Base-by-base conservation (phyloP, 2,113 vertebrate species). In the Coptodon rendalli region DNA sequence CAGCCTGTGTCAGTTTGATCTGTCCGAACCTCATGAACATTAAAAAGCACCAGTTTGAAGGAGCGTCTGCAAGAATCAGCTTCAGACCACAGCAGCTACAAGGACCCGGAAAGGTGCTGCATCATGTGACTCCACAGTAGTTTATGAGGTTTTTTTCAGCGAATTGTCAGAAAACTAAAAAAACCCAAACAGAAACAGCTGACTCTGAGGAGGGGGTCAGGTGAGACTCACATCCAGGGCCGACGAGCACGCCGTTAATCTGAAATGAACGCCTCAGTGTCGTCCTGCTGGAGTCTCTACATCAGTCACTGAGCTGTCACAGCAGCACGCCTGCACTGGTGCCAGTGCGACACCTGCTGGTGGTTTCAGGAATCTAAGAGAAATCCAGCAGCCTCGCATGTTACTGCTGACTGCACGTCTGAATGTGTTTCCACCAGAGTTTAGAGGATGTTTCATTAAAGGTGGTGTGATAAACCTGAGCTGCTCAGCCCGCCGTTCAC, bases 221-320 rank as follows among this genome's bases (percentile, higher is more conserved):
- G 31, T 36, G 31, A n/a, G 17, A 36, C 31, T 12, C 6, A 2
- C 10, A 6, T 66, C 31, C 61, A 36, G 61, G 31, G 17, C 31
- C 17, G 4, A 36, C 31, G 10, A 38, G 16, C 31, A 66, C 1
- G 10, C 12, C 0, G 6, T n/a, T 7, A n/a, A 66, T n/a, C 31
- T 66, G 61, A 66, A 66, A 66, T 10, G 0, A 66, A 12, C 3
- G 31, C 31, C 57, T 31, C 9, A 1, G 3, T n/a, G 31, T n/a
- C 2, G 31, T 63, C 59, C 16, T 66, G 10, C 61, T 1, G 61
- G 36, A 66, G 4, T 66, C 61, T 66, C 61, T n/a, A 12, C 29
- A 36, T 19, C 29, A 34, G 59, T 34, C 29, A 3, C 59, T 11
- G 59, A 38, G 36, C 7, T 0, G 19, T 68, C 36, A 22, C 5